These are phyloP conservation scores for Neodon shergylaensis DNA, from an alignment of 2,113 vertebrate genomes.

Conservation along the genomic window DNA sequence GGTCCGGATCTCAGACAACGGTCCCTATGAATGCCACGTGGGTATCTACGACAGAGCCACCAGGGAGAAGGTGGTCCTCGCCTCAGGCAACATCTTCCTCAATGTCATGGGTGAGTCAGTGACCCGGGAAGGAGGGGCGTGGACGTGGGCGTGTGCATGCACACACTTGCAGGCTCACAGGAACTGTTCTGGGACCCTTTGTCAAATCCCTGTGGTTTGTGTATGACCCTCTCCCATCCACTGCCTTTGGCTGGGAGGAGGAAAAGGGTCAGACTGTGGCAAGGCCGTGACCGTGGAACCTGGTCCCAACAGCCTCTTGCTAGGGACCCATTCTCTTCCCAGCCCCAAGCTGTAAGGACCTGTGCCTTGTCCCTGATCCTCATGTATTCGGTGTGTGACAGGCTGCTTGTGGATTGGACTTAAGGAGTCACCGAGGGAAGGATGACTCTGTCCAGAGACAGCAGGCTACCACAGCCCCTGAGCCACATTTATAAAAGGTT, in stretches of 20 bases:
- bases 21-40: constrained; percentile 96
- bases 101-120: constrained; percentile 92
- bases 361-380: background rate
- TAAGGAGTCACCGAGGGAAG: rapidly evolving
- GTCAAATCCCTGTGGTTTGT: rapidly evolving
- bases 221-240: background rate
- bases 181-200: background rate
- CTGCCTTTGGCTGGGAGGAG: background rate
- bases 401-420: rapidly evolving
- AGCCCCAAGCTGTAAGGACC: background rate
- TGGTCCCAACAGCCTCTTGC: too few relatives aligned
- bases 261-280: background rate
- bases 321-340: background rate
- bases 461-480: rapidly evolving
- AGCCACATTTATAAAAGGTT: background rate
- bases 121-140: rapidly evolving
- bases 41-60: constrained; percentile 93
- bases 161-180: rapidly evolving
- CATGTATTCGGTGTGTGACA: rapidly evolving
- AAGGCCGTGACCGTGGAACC: rapidly evolving
- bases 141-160: background rate
- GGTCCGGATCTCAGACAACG: constrained; percentile 94
- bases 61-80: constrained; percentile 92
- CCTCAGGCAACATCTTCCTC: constrained; percentile 92
- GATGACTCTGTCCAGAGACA: background rate